phyloP scores from a whole-genome alignment of 2,113 vertebrate species.

The Himantopus leucocephalus region DNA sequence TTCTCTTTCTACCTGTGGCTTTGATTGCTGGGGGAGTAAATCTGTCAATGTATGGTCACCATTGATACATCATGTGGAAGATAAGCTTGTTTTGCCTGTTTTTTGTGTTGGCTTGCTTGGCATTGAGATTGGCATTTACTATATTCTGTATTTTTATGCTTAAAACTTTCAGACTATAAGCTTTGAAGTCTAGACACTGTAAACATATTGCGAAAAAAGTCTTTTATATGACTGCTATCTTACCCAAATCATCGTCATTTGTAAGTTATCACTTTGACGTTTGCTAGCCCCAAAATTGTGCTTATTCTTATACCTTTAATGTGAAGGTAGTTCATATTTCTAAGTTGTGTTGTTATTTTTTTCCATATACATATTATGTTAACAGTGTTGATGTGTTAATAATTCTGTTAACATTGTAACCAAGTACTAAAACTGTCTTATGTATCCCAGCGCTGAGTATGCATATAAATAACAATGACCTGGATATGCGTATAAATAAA shows the following conservation, averaged over 20 bases:
- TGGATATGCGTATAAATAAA: background rate
- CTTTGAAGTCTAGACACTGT: background rate
- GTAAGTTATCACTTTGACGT: background rate
- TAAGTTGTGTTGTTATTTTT: background rate
- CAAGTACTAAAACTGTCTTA: background rate
- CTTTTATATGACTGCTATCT: background rate
- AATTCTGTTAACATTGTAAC: background rate
- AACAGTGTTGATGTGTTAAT: background rate
- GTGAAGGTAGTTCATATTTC: background rate
- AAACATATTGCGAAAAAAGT: background rate
- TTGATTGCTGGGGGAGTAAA: background rate
- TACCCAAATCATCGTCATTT: background rate
- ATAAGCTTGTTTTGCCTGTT: background rate
- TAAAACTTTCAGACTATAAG: background rate
- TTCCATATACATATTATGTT: background rate
- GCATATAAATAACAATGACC: background rate
- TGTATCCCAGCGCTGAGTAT: background rate
- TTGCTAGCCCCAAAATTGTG: background rate
- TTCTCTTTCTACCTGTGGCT: background rate
- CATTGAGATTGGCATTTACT: background rate
- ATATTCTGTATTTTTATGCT: background rate
- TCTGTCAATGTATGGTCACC: background rate
- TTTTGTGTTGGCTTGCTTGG: background rate
- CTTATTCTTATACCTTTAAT: background rate
- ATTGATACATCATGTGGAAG: background rate